Conservation (phyloP, 2,888 invertebrate species). For the Ophion costatus region DNA sequence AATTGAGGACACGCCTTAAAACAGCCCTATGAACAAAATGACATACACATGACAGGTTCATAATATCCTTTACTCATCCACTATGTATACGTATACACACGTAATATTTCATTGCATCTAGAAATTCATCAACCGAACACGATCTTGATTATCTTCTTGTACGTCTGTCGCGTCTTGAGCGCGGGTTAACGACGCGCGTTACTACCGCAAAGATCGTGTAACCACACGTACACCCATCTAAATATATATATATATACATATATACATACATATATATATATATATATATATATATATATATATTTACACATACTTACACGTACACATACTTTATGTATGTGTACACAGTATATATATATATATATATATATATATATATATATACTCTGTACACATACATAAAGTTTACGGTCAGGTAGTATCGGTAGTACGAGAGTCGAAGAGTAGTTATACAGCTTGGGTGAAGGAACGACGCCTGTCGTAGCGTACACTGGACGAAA, state of each 20-base stretch:
- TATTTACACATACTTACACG: too few species aligned
- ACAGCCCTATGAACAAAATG: too few species aligned
- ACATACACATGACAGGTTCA: too few species aligned
- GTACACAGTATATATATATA: neutral
- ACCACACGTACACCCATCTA: neutral
- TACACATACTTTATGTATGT: too few species aligned
- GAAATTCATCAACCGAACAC: conserved; percentile 57
- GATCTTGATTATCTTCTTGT: conserved; percentile 47
- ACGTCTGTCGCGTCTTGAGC: conserved; percentile 56
- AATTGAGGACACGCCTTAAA: too few species aligned
- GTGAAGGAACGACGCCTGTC: conserved; percentile 69
- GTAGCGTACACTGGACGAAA: conserved; percentile 62
- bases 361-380: conserved; percentile 5
- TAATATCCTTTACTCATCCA: neutral
- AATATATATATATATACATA: neutral
- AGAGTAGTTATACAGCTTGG: conserved; percentile 47
- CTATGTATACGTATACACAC: neutral
- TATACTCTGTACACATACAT: neutral
- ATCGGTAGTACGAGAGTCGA: conserved; percentile 51
- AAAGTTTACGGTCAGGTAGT: conserved; percentile 23
- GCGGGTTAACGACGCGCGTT: conserved; percentile 59
- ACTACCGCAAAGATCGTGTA: conserved; percentile 58
- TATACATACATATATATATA: neutral
- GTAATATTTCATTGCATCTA: conserved; percentile 35
- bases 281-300: neutral